Evolutionary conservation across 2,888 invertebrate species (phyloP), one percentile per base, ranked within the genome.

Genomic region (Cylloceria caligata): DNA sequence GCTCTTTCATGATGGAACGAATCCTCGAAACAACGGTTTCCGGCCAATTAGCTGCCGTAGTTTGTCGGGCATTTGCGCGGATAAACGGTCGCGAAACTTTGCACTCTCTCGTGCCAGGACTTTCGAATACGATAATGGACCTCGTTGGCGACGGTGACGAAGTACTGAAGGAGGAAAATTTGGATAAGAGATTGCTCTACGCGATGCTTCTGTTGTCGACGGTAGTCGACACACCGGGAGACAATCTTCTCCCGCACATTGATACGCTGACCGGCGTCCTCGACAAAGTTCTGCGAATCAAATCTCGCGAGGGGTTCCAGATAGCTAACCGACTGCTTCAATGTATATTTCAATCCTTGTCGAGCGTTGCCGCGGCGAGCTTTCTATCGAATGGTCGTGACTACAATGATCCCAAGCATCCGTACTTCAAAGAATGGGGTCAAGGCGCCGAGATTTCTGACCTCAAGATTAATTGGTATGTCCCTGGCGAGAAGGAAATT

Each of bases 21-120:
- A 95, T 97, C n/a, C 95, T 97, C 86, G 98, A 98, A 91, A 96
- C 96, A 0, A 96, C 96, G 87, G 96, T 98, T 0, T 96, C 97
- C 0, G 98, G 98, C 0, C 96, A 96, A 89, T 95, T 97, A 90
- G 95, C 97, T 0, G 97, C 96, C 0, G 95, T 95, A 9, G 93
- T 98, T 80, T 95, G 97, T 81, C 94, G 95, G 76, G 94, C 94
- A 9, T 96, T 96, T 89, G 94, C 95, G 0, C 93, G 94, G 87
- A 95, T 96, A 0, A 95, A 97, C 88, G 94, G 97, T 0, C 94
- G 95, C 75, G 94, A 95, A 68, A 96, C 97, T 0, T 90, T 97
- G 78, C 95, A 96, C 78, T 94, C 95, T 13, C 95, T 98, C 87
- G 88, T 98, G 74, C 97, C 97, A 0, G 94, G 95, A 85, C 93